Evolutionary conservation across 2,888 invertebrate species (phyloP).

Genomic region (Embidobia sp.): DNA sequence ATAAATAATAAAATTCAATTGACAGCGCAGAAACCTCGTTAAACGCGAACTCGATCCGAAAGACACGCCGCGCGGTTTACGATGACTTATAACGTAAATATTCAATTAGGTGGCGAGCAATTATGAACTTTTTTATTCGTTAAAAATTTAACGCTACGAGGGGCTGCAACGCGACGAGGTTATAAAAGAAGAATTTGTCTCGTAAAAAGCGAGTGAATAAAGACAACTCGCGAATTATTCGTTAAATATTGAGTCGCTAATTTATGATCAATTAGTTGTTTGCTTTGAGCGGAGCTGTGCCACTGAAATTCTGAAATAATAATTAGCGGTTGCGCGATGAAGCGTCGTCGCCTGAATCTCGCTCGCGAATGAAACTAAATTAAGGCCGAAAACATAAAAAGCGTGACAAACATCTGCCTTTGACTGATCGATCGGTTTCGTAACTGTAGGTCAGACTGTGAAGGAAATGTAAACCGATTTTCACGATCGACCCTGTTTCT

Average conservation of each 20-base stretch:
- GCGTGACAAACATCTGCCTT: conserved; percentile 56
- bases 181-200: no score
- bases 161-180: no score
- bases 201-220: background rate
- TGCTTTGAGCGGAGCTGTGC: background rate
- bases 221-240: no score
- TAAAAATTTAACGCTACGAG: no score
- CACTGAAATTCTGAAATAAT: background rate
- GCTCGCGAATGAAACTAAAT: conserved; percentile 46
- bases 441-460: conserved; percentile 68
- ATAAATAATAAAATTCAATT: no score
- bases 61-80: no score
- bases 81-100: no score
- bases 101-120: no score
- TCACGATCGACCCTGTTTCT: conserved; percentile 67
- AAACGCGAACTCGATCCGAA: no score
- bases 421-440: conserved; percentile 65
- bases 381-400: conserved; percentile 63
- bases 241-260: no score
- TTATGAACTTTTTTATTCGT: no score
- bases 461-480: conserved; percentile 71
- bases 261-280: background rate
- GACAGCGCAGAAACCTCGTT: no score
- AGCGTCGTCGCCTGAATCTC: conserved; percentile 31
- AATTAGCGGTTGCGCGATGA: background rate